Percentiles rank a stretch among this genome's conserved stretches.
Conservation (phyloP, 1,140 invertebrate species). For the Triops cancriformis region DNA sequence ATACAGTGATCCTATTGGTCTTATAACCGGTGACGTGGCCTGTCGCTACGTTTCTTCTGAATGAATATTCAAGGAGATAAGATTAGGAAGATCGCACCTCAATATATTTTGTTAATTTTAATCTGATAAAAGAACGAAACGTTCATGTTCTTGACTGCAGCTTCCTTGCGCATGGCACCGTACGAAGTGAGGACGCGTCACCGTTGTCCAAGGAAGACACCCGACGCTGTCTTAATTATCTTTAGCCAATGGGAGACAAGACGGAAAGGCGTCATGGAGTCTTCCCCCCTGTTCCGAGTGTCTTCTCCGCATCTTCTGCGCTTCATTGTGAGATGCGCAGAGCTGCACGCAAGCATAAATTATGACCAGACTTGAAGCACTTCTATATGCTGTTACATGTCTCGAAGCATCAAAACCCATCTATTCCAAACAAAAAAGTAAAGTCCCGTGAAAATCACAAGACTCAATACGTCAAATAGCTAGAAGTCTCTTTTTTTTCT, state of each 20-base stretch:
- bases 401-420: background rate
- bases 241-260: background rate
- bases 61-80: too few relatives aligned
- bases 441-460: background rate
- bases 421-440: background rate
- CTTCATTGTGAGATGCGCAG: constrained; percentile 5
- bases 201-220: background rate
- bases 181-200: background rate
- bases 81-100: too few relatives aligned
- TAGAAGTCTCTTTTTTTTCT: background rate
- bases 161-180: background rate
- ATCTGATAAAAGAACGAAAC: too few relatives aligned
- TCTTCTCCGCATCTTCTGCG: constrained; percentile 3
- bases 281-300: background rate
- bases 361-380: background rate
- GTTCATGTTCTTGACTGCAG: too few relatives aligned
- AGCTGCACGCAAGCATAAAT: background rate
- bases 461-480: background rate
- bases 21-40: too few relatives aligned
- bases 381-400: background rate
- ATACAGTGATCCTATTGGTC: too few relatives aligned
- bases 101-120: too few relatives aligned
- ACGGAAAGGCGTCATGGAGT: background rate
- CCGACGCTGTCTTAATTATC: background rate
- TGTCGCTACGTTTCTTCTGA: too few relatives aligned